Conservation (phyloP, 2,113 vertebrate genomes). For the Lagenorhynchus albirostris region DNA sequence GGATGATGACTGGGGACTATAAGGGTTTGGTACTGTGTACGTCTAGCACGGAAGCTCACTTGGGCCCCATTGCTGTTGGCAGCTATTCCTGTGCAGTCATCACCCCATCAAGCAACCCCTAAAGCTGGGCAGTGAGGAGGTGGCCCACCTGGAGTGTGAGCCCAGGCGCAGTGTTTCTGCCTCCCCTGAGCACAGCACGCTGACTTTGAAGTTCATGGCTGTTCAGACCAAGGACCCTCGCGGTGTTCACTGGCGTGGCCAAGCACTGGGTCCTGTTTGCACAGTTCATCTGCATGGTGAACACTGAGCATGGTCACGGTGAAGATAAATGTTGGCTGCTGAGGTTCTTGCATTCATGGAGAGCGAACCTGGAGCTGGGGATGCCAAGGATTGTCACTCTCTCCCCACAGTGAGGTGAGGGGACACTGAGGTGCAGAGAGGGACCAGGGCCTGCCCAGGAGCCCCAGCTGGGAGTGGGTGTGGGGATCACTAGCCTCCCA, state of each 20-base stretch:
- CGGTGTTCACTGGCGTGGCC: neutral
- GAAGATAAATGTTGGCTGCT: neutral
- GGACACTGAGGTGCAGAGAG: neutral
- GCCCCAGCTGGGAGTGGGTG: neutral
- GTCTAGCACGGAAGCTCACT: neutral
- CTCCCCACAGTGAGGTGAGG: neutral
- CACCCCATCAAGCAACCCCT: neutral
- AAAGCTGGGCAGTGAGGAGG: neutral
- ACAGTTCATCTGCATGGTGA: constrained; percentile 50
- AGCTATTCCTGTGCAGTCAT: neutral
- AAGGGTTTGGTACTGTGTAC: neutral
- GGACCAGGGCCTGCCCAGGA: neutral
- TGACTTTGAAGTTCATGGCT: constrained; percentile 32
- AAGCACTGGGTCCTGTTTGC: neutral
- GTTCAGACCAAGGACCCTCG: neutral
- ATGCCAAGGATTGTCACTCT: neutral
- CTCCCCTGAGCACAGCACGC: neutral
- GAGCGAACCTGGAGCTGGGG: neutral
- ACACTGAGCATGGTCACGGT: neutral
- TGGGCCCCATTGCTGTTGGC: neutral
- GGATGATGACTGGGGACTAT: neutral
- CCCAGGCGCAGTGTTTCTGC: neutral
- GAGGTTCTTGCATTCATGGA: neutral
- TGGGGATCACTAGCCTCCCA: neutral
- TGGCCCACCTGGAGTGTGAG: neutral